phyloP scores from a whole-genome alignment of 2,888 invertebrate species.

The Sinelater perroti region DNA sequence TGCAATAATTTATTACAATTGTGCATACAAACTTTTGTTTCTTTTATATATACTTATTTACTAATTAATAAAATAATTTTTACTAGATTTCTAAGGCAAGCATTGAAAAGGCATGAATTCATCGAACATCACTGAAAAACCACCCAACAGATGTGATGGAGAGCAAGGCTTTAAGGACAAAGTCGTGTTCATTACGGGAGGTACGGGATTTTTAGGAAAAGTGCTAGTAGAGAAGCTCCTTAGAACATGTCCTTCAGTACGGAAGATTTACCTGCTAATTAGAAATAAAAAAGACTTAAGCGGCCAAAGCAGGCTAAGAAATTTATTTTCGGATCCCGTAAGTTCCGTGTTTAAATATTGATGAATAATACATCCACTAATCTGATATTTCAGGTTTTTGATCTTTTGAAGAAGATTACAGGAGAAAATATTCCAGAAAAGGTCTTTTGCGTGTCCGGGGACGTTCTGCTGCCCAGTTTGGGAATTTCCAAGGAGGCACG shows the following conservation, averaged over 20 bases:
- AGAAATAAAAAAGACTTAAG: conserved; percentile 86
- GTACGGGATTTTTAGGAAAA: conserved; percentile 95
- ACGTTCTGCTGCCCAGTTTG: conserved; percentile 60
- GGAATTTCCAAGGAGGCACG: conserved; percentile 75
- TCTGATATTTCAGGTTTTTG: conserved; percentile 9
- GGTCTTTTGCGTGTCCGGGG: conserved; percentile 44
- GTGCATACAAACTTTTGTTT: no score
- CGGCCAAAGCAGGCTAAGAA: conserved; percentile 78
- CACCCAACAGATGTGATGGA: conserved; percentile 69
- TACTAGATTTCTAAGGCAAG: no score
- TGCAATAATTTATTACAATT: no score
- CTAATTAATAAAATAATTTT: no score
- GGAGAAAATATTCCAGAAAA: conserved; percentile 72
- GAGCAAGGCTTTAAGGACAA: conserved; percentile 61
- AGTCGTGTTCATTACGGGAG: conserved; percentile 85
- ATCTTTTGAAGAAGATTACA: conserved; percentile 68
- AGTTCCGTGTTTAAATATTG: conserved; percentile 57
- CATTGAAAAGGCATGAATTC: no score
- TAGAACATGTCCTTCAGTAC: conserved; percentile 81
- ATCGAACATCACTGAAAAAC: no score
- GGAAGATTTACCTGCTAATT: conserved; percentile 84
- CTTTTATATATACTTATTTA: no score
- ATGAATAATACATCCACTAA: neutral
- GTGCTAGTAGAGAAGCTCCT: conserved; percentile 92
- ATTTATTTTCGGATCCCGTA: conserved; percentile 75